phyloP scores from a whole-genome alignment of 1,140 invertebrate genomes.

The Pentalonia nigronervosa region DNA sequence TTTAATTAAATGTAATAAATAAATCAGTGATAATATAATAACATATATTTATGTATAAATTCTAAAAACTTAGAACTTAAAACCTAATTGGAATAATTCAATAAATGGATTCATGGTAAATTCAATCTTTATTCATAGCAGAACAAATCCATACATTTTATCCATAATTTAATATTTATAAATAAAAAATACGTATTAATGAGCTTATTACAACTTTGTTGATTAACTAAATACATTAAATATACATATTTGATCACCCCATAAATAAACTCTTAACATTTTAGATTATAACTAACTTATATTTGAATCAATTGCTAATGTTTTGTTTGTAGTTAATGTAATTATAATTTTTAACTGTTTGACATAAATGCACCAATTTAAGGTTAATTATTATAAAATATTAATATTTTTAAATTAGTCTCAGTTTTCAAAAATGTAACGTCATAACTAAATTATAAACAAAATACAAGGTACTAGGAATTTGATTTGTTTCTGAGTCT shows the following conservation, averaged over 20 bases:
- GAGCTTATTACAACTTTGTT: not conserved
- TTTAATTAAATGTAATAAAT: not conserved
- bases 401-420: not conserved
- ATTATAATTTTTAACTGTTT: not conserved
- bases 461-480: not conserved
- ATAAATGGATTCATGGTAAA: not conserved
- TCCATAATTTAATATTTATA: not conserved
- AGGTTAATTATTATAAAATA: not conserved
- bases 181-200: not conserved
- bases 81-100: not conserved
- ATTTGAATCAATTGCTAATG: not conserved
- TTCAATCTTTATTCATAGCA: not conserved
- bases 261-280: not conserved
- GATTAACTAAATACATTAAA: not conserved
- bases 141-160: not conserved
- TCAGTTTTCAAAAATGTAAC: not conserved
- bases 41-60: not conserved
- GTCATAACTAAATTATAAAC: not conserved
- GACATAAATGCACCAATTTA: not conserved
- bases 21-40: not conserved
- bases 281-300: slow-evolving; percentile 1
- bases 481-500: no score
- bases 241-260: not conserved
- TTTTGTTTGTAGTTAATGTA: not conserved
- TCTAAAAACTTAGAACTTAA: not conserved